phyloP scores from a whole-genome alignment of 2,113 vertebrate genomes.

The Alligator sinensis region DNA sequence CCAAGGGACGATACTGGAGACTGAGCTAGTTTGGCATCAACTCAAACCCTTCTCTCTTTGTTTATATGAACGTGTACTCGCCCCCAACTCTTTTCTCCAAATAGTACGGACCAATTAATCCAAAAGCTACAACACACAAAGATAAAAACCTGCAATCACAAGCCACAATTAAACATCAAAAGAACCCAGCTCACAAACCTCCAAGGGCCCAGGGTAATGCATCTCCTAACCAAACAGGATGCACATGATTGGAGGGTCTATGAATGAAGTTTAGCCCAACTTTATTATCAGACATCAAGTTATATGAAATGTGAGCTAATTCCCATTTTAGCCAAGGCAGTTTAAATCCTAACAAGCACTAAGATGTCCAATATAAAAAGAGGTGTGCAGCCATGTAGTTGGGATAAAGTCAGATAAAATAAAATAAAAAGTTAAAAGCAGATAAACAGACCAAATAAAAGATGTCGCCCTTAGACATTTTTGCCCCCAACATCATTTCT shows the following conservation, averaged over 20 bases:
- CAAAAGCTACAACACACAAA: no score
- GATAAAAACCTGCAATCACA: neutral
- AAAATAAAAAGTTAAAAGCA: no score
- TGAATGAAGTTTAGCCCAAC: neutral
- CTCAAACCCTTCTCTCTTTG: accelerated
- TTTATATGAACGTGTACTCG: neutral
- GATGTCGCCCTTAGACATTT: no score
- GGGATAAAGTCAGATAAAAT: no score
- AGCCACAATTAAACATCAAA: neutral
- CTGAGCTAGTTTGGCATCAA: no score
- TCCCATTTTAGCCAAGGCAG: neutral
- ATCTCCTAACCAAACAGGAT: neutral
- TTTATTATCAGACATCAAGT: neutral
- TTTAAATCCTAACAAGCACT: neutral
- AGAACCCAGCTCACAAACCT: neutral
- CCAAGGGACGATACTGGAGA: no score
- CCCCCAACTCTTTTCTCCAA: neutral
- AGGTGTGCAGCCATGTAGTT: no score
- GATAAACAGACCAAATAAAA: no score
- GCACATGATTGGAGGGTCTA: neutral
- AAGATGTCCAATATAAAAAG: no score
- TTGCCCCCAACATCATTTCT: no score
- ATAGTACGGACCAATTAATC: neutral
- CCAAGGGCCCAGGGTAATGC: neutral
- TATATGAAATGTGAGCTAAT: neutral